A percentile compares a stretch with the other conserved stretches of the same genome.
Conservation (phyloP, 2,113 vertebrate species). For the Guaruba guarouba region DNA sequence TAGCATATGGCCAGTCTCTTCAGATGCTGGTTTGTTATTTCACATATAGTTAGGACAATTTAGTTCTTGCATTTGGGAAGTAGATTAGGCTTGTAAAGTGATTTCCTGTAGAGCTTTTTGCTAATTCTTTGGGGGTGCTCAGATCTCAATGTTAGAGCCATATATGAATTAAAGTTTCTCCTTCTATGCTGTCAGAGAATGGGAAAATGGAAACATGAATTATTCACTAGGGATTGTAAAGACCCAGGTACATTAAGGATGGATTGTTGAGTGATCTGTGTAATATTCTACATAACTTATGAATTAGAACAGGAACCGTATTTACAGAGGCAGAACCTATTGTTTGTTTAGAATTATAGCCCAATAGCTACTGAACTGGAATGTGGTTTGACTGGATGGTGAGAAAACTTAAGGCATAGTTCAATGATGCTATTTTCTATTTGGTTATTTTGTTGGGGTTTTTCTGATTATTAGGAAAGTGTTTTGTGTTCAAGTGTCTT, state of each 20-base stretch:
- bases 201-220: background rate
- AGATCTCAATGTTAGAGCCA: background rate
- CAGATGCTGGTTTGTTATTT: conserved; percentile 1
- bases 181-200: background rate
- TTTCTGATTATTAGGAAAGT: background rate
- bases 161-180: background rate
- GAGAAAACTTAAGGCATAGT: background rate
- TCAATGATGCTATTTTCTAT: background rate
- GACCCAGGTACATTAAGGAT: background rate
- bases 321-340: background rate
- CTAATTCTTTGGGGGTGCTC: background rate
- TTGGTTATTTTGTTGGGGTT: background rate
- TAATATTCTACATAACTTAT: background rate
- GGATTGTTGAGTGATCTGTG: background rate
- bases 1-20: conserved; percentile 40
- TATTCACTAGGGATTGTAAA: background rate
- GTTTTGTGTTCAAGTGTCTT: background rate
- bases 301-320: background rate
- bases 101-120: background rate
- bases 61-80: background rate
- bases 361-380: background rate
- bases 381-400: background rate
- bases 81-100: background rate
- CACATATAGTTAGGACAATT: background rate
- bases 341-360: conserved; percentile 23